Evolutionary conservation across 2,113 vertebrate species (phyloP).

Genomic region (Hyperopisus bebe): DNA sequence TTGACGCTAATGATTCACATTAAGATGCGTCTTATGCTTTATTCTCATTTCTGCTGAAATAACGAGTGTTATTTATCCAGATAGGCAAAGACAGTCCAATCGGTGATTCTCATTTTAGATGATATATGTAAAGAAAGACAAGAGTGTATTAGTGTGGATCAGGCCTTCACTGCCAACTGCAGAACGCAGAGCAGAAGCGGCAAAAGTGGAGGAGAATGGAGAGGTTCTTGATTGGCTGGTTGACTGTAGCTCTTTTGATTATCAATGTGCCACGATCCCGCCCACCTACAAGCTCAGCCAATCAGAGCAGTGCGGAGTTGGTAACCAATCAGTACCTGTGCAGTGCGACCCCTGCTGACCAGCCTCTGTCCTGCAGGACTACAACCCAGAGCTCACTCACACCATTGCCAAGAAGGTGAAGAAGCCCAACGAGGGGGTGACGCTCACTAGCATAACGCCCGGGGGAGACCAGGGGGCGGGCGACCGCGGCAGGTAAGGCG

Average conservation of each 20-base stretch:
- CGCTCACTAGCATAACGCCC: conserved; percentile 63
- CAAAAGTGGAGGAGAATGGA: not conserved
- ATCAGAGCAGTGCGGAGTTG: too few species aligned
- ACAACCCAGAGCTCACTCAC: conserved; percentile 84
- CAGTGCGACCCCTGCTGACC: not conserved
- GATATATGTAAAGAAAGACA: not conserved
- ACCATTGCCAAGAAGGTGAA: conserved; percentile 81
- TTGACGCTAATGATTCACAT: not conserved
- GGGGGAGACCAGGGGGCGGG: conserved; percentile 73
- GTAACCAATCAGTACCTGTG: not conserved
- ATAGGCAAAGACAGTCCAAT: not conserved
- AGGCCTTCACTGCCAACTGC: not conserved
- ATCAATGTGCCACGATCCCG: not conserved
- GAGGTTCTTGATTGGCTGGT: not conserved
- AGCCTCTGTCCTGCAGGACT: conserved; percentile 67
- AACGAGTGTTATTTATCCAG: not conserved
- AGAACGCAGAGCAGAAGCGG: not conserved
- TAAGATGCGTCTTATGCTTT: not conserved
- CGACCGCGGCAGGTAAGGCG: conserved; percentile 79
- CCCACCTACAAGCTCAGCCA: not conserved
- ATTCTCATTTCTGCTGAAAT: not conserved
- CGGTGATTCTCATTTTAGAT: not conserved
- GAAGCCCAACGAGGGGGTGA: conserved; percentile 79
- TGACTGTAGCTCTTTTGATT: not conserved
- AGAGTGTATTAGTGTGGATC: not conserved